Evolutionary conservation across 2,888 invertebrate species (phyloP), one percentile per base, ranked within the genome.

Genomic region (Drosophila testacea): DNA sequence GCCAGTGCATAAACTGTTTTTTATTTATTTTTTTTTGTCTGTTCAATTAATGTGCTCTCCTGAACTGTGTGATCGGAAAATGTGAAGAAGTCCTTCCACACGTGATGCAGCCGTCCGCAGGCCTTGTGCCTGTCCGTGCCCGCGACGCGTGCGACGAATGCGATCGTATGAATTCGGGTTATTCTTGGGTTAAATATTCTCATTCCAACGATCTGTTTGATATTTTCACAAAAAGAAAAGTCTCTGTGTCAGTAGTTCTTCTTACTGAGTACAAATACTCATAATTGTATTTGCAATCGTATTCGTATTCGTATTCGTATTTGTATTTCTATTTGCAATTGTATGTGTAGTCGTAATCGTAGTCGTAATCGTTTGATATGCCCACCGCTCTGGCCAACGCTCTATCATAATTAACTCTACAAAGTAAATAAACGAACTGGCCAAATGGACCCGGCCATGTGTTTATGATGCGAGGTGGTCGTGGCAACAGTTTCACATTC

Each of bases 381-480:
- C 65, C 50, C 62, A 63, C 76, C 55, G 55, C 42, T 42, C 51
- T 59, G 77, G 65, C 81, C 86, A 85, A 68, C 50, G 86, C 74
- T 87, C 69, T 73, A 83, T 84, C 77, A 86, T 86, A 88, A 84
- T 84, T 81, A 88, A 88, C 89, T 83, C 77, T 79, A 86, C 87
- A 86, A 86, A 86, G 83, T 83, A 83, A 83, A 83, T 83, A 83
- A 83, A 87, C 85, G 77, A 70, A 79, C 65, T 78, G 81, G 54
- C 70, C 80, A 71, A 85, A 83, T 79, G 69, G 69, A 70, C 64
- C 63, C 72, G 83, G 88, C 88, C 88, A 88, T 86, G 81, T 83
- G 83, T 84, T 83, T 70, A 74, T 52, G 60, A 51, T 69, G 65
- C 46, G 73, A 56, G 69, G 63, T 63, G 62, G 56, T 61, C 57